A percentile compares a stretch with the other conserved stretches of the same genome.
phyloP scores from a whole-genome alignment of 2,888 invertebrate genomes.

The Drosophila mettleri region DNA sequence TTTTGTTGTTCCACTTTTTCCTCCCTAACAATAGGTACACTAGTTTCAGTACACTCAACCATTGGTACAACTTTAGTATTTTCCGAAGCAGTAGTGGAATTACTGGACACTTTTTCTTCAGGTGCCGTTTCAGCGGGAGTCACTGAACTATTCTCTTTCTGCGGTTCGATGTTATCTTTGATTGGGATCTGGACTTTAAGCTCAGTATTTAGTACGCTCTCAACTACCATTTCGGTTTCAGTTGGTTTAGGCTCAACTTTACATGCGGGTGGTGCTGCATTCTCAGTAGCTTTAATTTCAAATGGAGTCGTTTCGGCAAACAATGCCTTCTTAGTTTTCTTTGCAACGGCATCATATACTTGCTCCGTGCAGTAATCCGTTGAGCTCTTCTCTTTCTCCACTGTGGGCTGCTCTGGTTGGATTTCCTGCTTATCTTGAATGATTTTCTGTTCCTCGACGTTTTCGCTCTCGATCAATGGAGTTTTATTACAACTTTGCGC shows the following conservation, averaged over 20 bases:
- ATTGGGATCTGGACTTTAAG: background rate
- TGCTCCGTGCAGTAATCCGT: constrained; percentile 70
- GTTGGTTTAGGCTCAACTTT: constrained; percentile 33
- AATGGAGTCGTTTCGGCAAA: constrained; percentile 69
- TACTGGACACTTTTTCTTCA: constrained; percentile 1
- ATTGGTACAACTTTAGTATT: constrained; percentile 18
- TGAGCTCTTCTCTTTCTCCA: constrained; percentile 23
- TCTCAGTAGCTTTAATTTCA: constrained; percentile 32
- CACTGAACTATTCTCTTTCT: background rate
- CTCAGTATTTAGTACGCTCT: constrained; percentile 6
- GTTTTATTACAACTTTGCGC: constrained; percentile 10
- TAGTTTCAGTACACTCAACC: constrained; percentile 30
- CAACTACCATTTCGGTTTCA: constrained; percentile 10
- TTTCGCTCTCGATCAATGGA: constrained; percentile 11
- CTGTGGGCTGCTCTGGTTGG: constrained; percentile 1
- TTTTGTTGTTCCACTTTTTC: background rate
- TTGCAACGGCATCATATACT: constrained; percentile 82
- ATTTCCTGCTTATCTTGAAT: constrained; percentile 17
- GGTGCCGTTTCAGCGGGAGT: constrained; percentile 8
- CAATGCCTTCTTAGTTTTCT: constrained; percentile 84
- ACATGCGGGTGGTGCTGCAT: constrained; percentile 7
- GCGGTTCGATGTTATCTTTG: constrained; percentile 17
- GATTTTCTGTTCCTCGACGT: constrained; percentile 26
- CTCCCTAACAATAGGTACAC: constrained; percentile 1
- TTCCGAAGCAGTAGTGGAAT: background rate